Base-by-base conservation (phyloP, 2,113 vertebrate genomes). In the Enhydra lutris region DNA sequence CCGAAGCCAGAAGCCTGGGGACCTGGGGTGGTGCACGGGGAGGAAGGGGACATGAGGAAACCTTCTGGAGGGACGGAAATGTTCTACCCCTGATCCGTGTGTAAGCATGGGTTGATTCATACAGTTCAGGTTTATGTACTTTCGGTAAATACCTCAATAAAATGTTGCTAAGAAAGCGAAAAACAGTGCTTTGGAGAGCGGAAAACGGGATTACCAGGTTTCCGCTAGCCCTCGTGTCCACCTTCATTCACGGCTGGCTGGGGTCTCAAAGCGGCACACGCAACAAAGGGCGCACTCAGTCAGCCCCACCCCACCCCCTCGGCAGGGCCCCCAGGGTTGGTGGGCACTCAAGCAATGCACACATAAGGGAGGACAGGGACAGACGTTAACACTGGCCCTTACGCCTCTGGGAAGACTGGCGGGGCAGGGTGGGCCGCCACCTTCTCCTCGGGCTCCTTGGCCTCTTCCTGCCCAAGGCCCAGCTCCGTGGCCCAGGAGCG, bases 381-480 rank as follows among this genome's bases (percentile, higher is more conserved):
- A 26, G 74, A 96, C 78, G 39, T 18, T 0, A 57, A 71, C 67
- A 0, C 0, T 15, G 92, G 98, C 94, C 97, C 99, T 99, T 98
- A 99, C 98, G 0, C 15, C 55, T 96, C 52, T 20, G 42, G 63
- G 84, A 95, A 94, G 47, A 89, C 69, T 7, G 86, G 96, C 17
- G 36, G 95, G 84, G 95, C 91, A 1, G 23, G 79, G 39, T 84
- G 12, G 79, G 14, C 24, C 0, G 2, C 34, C 5, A 7, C 95
- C 96, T n/a, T 69, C 29, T 86, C 57, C 96, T 95, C 4, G 0
- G n/a, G 42, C 69, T 96, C 96, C 89, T 97, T 34, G 2, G 91
- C 88, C 92, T 93, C 89, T 65, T 93, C 96, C 97, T 96, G 4
- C 61, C 3, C 0, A 0, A 6, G 79, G 18, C 0, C 39, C 67